Percentiles rank a stretch among this genome's conserved stretches.
These are phyloP conservation scores for Protula sp. DNA, from an alignment of 2,888 invertebrate species.

Conservation along the genomic window DNA sequence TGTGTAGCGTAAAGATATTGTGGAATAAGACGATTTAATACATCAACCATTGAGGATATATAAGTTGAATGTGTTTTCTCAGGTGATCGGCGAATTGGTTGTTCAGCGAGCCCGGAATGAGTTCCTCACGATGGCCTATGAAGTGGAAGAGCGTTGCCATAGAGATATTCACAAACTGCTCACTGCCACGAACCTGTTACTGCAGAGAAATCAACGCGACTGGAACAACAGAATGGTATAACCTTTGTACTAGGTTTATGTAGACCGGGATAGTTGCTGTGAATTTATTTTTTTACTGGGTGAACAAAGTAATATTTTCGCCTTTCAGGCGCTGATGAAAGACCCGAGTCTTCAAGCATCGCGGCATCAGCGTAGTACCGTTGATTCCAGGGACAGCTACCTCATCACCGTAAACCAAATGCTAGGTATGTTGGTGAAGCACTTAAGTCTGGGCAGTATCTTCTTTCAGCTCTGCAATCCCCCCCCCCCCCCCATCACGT, in stretches of 20 bases:
- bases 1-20: no score
- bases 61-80: no score
- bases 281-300: background rate
- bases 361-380: constrained; percentile 38
- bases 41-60: no score
- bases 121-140: constrained; percentile 46
- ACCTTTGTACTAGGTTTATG: no score
- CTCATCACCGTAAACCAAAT: constrained; percentile 33
- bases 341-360: constrained; percentile 33
- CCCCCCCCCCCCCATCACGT: no score
- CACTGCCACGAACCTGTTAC: constrained; percentile 27
- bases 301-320: background rate
- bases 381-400: constrained; percentile 44
- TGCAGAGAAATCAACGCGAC: constrained; percentile 27
- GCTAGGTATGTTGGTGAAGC: constrained; percentile 33
- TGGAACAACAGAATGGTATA: constrained; percentile 38
- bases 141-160: constrained; percentile 38
- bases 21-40: no score
- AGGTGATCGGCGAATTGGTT: constrained; percentile 42
- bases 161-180: constrained; percentile 37
- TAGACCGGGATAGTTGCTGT: background rate
- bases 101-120: constrained; percentile 44
- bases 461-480: no score
- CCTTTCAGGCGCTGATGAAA: constrained; percentile 34
- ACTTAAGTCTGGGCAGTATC: no score